Conservation (phyloP, 2,888 invertebrate genomes). For the Eupithecia tripunctaria region DNA sequence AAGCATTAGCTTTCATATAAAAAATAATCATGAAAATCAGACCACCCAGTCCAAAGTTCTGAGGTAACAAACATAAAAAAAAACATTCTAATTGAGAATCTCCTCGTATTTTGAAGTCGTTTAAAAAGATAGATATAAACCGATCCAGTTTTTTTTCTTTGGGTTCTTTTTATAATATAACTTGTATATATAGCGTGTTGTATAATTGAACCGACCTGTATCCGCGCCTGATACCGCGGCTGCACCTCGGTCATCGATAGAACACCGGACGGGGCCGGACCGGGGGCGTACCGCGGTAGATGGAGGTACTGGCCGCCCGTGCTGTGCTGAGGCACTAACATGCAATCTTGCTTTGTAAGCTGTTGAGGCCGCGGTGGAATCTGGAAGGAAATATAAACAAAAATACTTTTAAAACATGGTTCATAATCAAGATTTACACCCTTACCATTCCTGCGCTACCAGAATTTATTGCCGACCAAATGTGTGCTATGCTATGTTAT, state of each 20-base stretch:
- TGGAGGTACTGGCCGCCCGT: constrained; percentile 74
- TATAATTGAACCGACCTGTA: constrained; percentile 58
- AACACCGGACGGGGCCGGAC: constrained; percentile 50
- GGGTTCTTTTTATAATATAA: not conserved
- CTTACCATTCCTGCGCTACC: too few relatives aligned
- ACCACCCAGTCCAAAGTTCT: too few relatives aligned
- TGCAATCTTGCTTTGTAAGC: constrained; percentile 52
- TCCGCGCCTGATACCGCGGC: constrained; percentile 67
- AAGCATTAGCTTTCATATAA: too few relatives aligned
- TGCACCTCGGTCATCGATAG: constrained; percentile 61
- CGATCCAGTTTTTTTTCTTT: not conserved
- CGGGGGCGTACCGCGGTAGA: constrained; percentile 60
- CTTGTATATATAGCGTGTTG: not conserved
- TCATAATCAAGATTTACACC: not conserved
- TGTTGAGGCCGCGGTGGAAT: not conserved
- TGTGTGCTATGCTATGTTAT: too few relatives aligned
- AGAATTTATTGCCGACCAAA: too few relatives aligned
- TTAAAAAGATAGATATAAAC: too few relatives aligned
- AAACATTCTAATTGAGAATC: too few relatives aligned
- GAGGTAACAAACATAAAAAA: too few relatives aligned
- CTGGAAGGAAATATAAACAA: not conserved
- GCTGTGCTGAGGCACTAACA: constrained; percentile 67
- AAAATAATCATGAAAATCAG: too few relatives aligned
- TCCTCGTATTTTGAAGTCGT: too few relatives aligned
- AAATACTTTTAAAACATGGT: not conserved